A percentile compares a stretch with the other conserved stretches of the same genome.
phyloP scores from a whole-genome alignment of 2,797 vertebrate genomes.

The Cyprinella venusta region DNA sequence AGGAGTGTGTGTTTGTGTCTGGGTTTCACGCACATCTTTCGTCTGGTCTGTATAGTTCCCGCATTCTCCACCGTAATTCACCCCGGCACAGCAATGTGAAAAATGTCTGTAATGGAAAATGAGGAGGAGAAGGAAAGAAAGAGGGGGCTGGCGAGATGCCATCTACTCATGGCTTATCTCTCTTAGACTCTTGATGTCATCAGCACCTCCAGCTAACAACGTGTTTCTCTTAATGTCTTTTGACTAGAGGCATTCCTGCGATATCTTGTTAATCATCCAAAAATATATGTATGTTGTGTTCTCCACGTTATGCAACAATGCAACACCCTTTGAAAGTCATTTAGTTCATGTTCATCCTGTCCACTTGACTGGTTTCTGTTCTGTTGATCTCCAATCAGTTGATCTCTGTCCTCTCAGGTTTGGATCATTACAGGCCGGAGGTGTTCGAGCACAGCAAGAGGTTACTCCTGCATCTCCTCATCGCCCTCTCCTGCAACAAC shows the following conservation, averaged over 20 bases:
- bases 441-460: conserved; percentile 98
- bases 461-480: conserved; percentile 93
- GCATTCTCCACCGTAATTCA: conserved; percentile 51
- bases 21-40: conserved; percentile 29
- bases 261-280: conserved; percentile 15
- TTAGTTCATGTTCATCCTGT: conserved; percentile 8
- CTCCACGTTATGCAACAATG: not conserved
- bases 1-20: conserved; percentile 24
- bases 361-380: not conserved
- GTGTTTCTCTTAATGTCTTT: conserved; percentile 14
- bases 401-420: conserved; percentile 76
- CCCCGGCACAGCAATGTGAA: conserved; percentile 40
- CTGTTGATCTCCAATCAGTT: not conserved
- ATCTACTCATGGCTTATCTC: conserved; percentile 53
- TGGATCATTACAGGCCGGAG: conserved; percentile 97
- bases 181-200: conserved; percentile 39
- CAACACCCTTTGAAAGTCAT: not conserved
- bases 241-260: conserved; percentile 11
- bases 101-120: conserved; percentile 47
- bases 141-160: conserved; percentile 6
- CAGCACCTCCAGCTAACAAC: conserved; percentile 9
- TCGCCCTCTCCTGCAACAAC: conserved; percentile 94
- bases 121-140: not conserved
- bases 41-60: not conserved
- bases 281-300: conserved; percentile 8